phyloP scores from a whole-genome alignment of 1,140 invertebrate genomes.

The Globodera rostochiensis region DNA sequence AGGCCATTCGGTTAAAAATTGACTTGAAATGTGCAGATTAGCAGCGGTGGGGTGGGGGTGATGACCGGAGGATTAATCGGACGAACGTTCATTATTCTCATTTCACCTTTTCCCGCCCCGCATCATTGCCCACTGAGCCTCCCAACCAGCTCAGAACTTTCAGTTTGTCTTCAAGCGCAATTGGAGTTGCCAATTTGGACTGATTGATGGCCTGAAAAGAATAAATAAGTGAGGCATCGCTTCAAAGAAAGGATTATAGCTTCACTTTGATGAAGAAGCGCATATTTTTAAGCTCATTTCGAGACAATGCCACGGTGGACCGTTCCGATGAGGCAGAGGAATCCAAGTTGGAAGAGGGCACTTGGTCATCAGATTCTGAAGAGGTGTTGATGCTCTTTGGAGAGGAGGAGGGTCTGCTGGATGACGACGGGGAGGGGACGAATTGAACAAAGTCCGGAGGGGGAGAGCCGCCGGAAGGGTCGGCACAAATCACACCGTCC shows the following conservation, averaged over 20 bases:
- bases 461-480: neutral
- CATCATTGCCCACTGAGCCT: neutral
- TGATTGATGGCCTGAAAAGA: conserved; percentile 19
- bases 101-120: neutral
- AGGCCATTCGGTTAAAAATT: neutral
- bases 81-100: neutral
- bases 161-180: conserved; percentile 5
- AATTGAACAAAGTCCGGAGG: neutral
- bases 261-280: conserved; percentile 18
- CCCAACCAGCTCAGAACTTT: conserved; percentile 20
- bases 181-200: conserved; percentile 13
- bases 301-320: neutral
- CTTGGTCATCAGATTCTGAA: neutral
- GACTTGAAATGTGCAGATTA: conserved; percentile 2
- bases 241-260: neutral
- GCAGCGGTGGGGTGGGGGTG: neutral
- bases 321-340: neutral
- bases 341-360: neutral
- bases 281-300: conserved; percentile 3
- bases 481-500: too few species aligned
- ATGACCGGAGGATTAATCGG: neutral
- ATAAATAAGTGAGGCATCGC: too few species aligned
- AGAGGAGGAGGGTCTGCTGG: neutral
- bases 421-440: neutral
- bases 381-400: neutral